These are phyloP conservation scores for Oscheius onirici DNA, from an alignment of 2,888 invertebrate genomes.

Conservation along the genomic window DNA sequence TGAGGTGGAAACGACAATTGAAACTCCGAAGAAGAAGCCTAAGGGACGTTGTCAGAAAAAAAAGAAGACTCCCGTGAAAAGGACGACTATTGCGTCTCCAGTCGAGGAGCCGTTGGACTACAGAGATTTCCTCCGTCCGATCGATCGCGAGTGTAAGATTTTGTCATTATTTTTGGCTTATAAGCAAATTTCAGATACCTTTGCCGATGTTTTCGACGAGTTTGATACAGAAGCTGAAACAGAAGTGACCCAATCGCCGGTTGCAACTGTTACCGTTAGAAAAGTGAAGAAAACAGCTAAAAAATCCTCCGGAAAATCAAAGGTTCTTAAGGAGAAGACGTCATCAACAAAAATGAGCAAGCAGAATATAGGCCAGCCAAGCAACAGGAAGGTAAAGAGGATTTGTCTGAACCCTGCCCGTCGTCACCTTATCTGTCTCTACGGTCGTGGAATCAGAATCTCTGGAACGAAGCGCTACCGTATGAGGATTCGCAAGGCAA, in stretches of 20 bases:
- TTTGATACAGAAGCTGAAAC: background rate
- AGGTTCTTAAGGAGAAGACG: background rate
- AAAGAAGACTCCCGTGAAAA: no score
- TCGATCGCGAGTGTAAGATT: background rate
- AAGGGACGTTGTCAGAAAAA: no score
- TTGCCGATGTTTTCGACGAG: slow-evolving; percentile 4
- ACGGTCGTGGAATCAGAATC: no score
- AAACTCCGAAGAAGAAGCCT: no score
- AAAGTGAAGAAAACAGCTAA: background rate
- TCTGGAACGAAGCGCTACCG: no score
- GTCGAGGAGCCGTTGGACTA: background rate
- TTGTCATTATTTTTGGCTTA: no score
- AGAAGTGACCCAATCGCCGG: background rate
- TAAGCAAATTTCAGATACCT: background rate
- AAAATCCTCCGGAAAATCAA: background rate
- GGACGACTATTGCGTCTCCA: no score
- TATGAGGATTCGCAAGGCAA: no score
- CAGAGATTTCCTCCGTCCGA: background rate
- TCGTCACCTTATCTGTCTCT: no score
- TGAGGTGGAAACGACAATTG: background rate
- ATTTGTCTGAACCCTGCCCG: no score
- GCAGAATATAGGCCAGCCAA: no score
- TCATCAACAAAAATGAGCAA: background rate
- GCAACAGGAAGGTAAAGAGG: background rate
- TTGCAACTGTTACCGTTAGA: background rate